A percentile compares a stretch with the other conserved stretches of the same genome.
Evolutionary conservation across 2,888 invertebrate genomes (phyloP).

Genomic region (Schrankia costaestrigalis): DNA sequence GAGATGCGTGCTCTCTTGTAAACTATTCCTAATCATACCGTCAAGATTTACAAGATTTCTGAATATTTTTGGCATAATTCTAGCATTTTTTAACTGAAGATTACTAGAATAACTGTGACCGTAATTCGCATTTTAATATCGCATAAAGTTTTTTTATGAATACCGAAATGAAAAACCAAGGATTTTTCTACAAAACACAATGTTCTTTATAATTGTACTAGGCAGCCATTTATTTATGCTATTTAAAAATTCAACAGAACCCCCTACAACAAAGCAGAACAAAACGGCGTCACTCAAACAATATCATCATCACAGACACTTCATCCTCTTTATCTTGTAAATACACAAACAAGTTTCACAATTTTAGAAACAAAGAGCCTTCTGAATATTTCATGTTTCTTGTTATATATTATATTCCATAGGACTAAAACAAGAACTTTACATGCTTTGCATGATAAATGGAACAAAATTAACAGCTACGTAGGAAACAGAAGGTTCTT

Average conservation of each 20-base stretch:
- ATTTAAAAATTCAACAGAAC: slow-evolving; percentile 23
- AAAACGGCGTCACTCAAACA: slow-evolving; percentile 29
- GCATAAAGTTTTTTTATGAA: too few relatives aligned
- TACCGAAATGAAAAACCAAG: too few relatives aligned
- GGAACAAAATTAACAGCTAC: slow-evolving; percentile 38
- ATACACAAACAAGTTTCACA: slow-evolving; percentile 62
- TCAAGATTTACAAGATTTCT: too few relatives aligned
- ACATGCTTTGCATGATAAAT: slow-evolving; percentile 51
- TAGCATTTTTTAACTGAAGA: too few relatives aligned
- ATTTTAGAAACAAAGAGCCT: slow-evolving; percentile 56
- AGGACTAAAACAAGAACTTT: slow-evolving; percentile 51
- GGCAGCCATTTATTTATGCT: slow-evolving; percentile 13
- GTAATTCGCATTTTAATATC: too few relatives aligned
- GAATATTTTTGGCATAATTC: too few relatives aligned
- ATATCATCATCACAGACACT: slow-evolving; percentile 46
- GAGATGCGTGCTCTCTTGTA: too few relatives aligned
- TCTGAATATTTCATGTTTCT: slow-evolving; percentile 70
- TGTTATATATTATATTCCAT: slow-evolving; percentile 51
- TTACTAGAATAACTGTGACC: too few relatives aligned
- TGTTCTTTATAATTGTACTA: not conserved
- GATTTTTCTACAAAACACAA: not conserved
- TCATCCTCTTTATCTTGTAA: slow-evolving; percentile 63
- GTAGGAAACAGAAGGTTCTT: too few relatives aligned
- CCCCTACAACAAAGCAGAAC: slow-evolving; percentile 13
- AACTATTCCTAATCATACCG: too few relatives aligned